Evolutionary conservation across 2,888 invertebrate species (phyloP).

Genomic region (Xestia sexstrigata): DNA sequence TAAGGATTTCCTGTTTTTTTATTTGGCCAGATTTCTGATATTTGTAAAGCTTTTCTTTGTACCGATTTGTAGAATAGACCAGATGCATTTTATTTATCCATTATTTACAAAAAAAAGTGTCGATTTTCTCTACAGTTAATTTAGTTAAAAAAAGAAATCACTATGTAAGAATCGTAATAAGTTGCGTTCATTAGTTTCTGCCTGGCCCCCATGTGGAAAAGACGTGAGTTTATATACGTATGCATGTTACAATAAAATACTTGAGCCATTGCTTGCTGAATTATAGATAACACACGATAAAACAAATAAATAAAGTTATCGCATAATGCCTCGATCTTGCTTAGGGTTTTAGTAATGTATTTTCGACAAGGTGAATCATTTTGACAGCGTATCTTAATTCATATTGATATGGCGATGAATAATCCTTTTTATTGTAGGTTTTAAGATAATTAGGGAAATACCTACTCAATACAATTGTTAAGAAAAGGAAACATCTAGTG

Average conservation of each 20-base stretch:
- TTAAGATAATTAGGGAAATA: constrained; percentile 7
- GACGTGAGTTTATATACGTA: background rate
- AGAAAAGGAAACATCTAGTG: background rate
- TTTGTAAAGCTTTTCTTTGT: background rate
- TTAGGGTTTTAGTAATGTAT: constrained; percentile 14
- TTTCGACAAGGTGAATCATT: constrained; percentile 31
- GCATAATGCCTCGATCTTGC: background rate
- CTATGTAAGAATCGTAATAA: background rate
- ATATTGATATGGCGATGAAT: background rate
- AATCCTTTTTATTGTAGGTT: constrained; percentile 1
- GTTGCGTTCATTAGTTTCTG: background rate
- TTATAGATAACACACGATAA: constrained; percentile 5
- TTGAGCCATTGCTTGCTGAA: background rate
- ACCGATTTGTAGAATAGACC: background rate
- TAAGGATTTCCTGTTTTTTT: constrained; percentile 16
- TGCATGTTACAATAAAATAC: background rate
- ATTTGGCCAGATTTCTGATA: background rate
- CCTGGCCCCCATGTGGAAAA: background rate
- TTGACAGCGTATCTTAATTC: constrained; percentile 21
- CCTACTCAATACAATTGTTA: background rate
- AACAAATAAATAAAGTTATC: constrained; percentile 9
- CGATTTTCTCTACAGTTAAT: background rate
- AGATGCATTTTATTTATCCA: background rate
- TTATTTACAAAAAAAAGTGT: background rate
- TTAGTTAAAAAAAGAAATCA: background rate